A percentile compares a stretch with the other conserved stretches of the same genome.
Conservation (phyloP, 2,113 vertebrate genomes). For the Podarcis muralis region DNA sequence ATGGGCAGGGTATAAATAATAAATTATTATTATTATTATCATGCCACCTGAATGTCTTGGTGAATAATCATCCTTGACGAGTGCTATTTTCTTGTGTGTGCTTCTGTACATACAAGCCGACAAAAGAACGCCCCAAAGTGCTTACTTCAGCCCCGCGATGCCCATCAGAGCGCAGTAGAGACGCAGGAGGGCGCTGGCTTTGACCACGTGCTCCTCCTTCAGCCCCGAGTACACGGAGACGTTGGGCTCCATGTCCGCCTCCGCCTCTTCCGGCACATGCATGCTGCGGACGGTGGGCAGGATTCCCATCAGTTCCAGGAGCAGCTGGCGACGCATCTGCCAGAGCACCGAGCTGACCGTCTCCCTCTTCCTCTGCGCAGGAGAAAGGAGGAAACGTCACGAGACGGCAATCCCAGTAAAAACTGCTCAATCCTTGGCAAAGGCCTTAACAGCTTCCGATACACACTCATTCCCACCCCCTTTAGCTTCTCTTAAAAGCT, state of each 20-base stretch:
- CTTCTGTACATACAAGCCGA: too few species aligned
- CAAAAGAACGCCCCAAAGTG: not conserved
- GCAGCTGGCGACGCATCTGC: slow-evolving; percentile 97
- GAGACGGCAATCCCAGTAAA: rapidly evolving
- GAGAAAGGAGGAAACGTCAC: slow-evolving; percentile 33
- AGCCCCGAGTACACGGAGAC: slow-evolving; percentile 89
- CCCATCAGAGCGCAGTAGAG: slow-evolving; percentile 98
- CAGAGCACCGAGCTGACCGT: slow-evolving; percentile 93
- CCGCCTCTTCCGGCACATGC: slow-evolving; percentile 81
- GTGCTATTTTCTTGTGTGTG: too few species aligned
- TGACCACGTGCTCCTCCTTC: slow-evolving; percentile 95
- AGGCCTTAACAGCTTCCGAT: rapidly evolving
- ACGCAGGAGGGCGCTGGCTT: slow-evolving; percentile 92
- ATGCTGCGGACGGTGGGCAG: slow-evolving; percentile 91
- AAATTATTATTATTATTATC: too few species aligned
- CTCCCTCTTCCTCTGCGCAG: slow-evolving; percentile 88
- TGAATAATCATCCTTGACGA: too few species aligned
- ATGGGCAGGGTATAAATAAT: too few species aligned
- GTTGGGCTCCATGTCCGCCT: slow-evolving; percentile 75
- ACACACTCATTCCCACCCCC: too few species aligned
- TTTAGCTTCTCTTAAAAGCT: not conserved
- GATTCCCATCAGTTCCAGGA: slow-evolving; percentile 94
- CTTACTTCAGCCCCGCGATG: slow-evolving; percentile 95
- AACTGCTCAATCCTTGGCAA: not conserved
- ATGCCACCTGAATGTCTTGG: too few species aligned